Base-by-base conservation (phyloP, 2,113 vertebrate genomes). In the Nesoenas mayeri region DNA sequence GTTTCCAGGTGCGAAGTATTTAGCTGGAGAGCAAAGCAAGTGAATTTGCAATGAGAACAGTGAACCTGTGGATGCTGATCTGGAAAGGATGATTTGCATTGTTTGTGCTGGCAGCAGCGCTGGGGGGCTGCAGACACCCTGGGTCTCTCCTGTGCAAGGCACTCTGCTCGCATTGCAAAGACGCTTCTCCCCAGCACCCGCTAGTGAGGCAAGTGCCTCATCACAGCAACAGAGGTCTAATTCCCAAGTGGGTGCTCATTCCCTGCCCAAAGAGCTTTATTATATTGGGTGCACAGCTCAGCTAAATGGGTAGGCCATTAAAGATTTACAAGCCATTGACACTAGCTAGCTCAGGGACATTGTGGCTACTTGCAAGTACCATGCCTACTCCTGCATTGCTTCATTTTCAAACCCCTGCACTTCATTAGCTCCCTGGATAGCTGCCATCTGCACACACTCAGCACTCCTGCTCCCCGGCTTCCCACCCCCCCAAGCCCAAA, bases 1-100 rank as follows among this genome's bases (percentile, higher is more conserved):
- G 93, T 92, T 96, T 94, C 69, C 88, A 93, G 93, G 92, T 95
- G 85, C 83, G 61, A 29, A 85, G 89, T 83, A 91, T 85, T 94
- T 96, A 89, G 82, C 50, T 61, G 42, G 67, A 83, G 88, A 94
- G 94, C 85, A 91, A 89, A 94, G 61, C 86, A 75, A 92, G 79
- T 79, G 91, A 94, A 96, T 95, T 85, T 87, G 83, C 83, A 93
- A 89, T 73, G 91, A 94, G 70, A 92, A 58, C 58, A 72, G 83
- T 54, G 56, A 72, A 91, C 85, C 28, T 81, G 66, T 25, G 62
- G 42, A 36, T 93, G 91, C 51, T 79, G 86, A n/a, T 89, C 62
- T 91, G 71, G 62, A 73, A 94, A 71, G 57, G 90, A 65, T 48
- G 28, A 75, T 85, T 81, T 95, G 73, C 50, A 47, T 65, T 88